Evolutionary conservation across 1,140 invertebrate genomes (phyloP), one percentile per base, ranked within the genome.

Genomic region (Hyles vespertilio): DNA sequence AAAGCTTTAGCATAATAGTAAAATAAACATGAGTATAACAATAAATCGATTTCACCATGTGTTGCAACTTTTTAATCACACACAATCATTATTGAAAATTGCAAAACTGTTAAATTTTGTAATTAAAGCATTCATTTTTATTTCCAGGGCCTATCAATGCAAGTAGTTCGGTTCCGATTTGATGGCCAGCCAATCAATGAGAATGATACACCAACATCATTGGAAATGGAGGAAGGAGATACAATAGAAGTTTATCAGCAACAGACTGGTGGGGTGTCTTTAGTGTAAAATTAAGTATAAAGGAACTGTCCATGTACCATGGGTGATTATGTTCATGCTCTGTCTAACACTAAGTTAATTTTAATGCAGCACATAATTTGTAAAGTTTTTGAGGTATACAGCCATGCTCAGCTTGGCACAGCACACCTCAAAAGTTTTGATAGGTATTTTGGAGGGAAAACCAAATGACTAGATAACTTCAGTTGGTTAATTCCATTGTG

Each of bases 241-340:
- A 97, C 96, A 72, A 98, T 98, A 90, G 97, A 98, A 91, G 96
- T 98, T 56, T 98, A 97, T 84, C 96, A 97, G 89, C 96, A 97
- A 89, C 97, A 98, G 87, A 96, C 96, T 48, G 96, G 96, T 59
- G 96, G 96, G 59, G 67, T 68, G 61, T 75, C 63, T 70, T 61
- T 84, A 86, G 85, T 79, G 79, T 86, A 84, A 80, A 69, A 72
- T 53, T 62, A 36, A 34, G 56, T 78, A 74, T 62, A 85, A 83
- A 88, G 79, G 79, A 81, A 86, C 79, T 82, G 79, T 82, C 79
- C 75, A 78, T 70, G 70, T 67, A 72, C 71, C 59, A 70, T 69
- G 68, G 75, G 74, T 54, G 36, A 68, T 73, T 59, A 63, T 73
- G 74, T 64, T 84, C 79, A 84, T 83, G 78, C 69, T 56, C 12